Conservation (phyloP, 2,888 invertebrate species). For the Balanococcus diminutus region DNA sequence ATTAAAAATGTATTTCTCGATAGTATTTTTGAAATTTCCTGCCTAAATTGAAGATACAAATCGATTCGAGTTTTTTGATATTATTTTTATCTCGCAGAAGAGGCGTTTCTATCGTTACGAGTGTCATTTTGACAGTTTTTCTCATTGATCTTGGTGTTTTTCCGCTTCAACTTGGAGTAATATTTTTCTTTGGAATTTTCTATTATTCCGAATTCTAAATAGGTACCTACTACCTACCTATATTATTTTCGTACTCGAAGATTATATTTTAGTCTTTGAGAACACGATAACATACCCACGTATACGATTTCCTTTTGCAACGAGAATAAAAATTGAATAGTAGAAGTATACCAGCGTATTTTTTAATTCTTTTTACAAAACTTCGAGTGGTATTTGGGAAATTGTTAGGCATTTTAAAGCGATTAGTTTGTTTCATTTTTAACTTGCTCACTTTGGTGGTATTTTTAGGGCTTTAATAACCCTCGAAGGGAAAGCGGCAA, state of each 20-base stretch:
- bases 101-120: background rate
- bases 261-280: background rate
- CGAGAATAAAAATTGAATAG: background rate
- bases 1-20: background rate
- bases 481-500: background rate
- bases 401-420: background rate
- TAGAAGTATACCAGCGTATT: too few relatives aligned
- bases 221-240: too few relatives aligned
- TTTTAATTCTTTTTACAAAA: too few relatives aligned
- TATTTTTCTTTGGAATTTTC: background rate
- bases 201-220: background rate
- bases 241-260: background rate
- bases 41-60: background rate
- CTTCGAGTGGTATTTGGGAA: too few relatives aligned
- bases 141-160: background rate
- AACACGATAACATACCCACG: too few relatives aligned
- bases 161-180: background rate
- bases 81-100: background rate
- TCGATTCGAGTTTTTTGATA: background rate
- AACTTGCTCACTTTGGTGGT: background rate
- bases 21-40: background rate
- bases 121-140: background rate
- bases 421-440: background rate
- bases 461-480: too few relatives aligned
- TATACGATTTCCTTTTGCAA: background rate